Evolutionary conservation across 2,797 vertebrate genomes (phyloP).

Genomic region (Aldrovandia affinis): DNA sequence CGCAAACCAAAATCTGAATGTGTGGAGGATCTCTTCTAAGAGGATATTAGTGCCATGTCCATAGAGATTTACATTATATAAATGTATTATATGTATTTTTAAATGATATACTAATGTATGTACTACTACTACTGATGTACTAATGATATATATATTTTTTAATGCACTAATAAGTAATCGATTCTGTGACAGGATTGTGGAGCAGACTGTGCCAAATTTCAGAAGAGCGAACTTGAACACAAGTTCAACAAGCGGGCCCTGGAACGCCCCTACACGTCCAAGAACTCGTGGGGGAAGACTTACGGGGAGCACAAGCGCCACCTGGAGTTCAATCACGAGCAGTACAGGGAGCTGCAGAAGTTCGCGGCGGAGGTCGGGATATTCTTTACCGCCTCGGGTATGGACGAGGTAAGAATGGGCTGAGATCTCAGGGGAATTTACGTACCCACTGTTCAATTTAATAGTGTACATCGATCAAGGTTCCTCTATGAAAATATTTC

Average conservation of each 20-base stretch:
- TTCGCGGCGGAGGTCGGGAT: slow-evolving; percentile 88
- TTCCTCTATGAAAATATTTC: too few species aligned
- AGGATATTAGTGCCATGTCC: too few species aligned
- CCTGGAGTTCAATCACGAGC: slow-evolving; percentile 90
- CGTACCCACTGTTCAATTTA: neutral
- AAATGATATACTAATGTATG: too few species aligned
- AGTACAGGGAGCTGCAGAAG: slow-evolving; percentile 88
- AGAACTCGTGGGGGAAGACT: slow-evolving; percentile 81
- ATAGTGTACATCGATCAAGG: too few species aligned
- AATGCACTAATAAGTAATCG: neutral
- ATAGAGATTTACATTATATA: too few species aligned
- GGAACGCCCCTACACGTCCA: slow-evolving; percentile 68
- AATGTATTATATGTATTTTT: too few species aligned
- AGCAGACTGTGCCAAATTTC: slow-evolving; percentile 81
- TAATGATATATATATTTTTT: neutral
- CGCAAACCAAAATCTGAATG: neutral
- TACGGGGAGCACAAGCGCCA: slow-evolving; percentile 94
- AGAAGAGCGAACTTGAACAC: slow-evolving; percentile 78
- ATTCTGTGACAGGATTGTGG: slow-evolving; percentile 70
- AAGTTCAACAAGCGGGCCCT: slow-evolving; percentile 74
- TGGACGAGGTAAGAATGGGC: slow-evolving; percentile 86
- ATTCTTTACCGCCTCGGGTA: slow-evolving; percentile 95
- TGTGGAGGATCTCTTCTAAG: neutral
- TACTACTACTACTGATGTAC: neutral
- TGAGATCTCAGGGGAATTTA: neutral